Conservation (phyloP, 2,797 vertebrate genomes). For the Sarcoramphus papa region DNA sequence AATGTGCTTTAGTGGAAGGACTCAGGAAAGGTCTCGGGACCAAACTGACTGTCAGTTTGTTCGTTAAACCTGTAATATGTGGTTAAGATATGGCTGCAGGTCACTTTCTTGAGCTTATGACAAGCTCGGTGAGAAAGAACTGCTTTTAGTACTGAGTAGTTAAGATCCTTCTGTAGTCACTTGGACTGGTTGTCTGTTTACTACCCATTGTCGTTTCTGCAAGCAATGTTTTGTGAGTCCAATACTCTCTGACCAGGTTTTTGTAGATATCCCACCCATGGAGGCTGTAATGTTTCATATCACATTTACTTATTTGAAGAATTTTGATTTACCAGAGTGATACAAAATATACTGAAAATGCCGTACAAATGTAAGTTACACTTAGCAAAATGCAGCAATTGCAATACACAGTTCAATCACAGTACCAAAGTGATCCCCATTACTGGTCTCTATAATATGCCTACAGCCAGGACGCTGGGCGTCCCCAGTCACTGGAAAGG, state of each 20-base stretch:
- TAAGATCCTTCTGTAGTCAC: background rate
- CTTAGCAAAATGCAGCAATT: background rate
- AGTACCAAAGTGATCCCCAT: background rate
- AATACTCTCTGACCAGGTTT: background rate
- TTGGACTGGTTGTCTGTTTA: background rate
- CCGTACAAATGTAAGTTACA: background rate
- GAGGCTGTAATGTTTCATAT: background rate
- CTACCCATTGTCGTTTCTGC: background rate
- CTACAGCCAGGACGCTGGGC: fast-evolving
- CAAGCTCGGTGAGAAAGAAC: background rate
- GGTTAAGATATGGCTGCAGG: background rate
- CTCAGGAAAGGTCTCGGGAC: background rate
- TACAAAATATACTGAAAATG: background rate
- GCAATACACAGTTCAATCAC: background rate
- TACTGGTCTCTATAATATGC: background rate
- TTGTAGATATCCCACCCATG: background rate
- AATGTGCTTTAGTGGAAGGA: background rate
- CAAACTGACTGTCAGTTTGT: background rate
- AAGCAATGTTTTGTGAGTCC: background rate
- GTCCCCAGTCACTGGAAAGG: background rate
- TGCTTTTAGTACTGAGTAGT: background rate
- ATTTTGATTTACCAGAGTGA: background rate
- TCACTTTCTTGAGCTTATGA: background rate
- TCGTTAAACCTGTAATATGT: background rate
- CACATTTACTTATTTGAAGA: background rate